A percentile compares a stretch with the other conserved stretches of the same genome.
Evolutionary conservation across 2,888 invertebrate species (phyloP).

Genomic region (Ypsolopha scabrella): DNA sequence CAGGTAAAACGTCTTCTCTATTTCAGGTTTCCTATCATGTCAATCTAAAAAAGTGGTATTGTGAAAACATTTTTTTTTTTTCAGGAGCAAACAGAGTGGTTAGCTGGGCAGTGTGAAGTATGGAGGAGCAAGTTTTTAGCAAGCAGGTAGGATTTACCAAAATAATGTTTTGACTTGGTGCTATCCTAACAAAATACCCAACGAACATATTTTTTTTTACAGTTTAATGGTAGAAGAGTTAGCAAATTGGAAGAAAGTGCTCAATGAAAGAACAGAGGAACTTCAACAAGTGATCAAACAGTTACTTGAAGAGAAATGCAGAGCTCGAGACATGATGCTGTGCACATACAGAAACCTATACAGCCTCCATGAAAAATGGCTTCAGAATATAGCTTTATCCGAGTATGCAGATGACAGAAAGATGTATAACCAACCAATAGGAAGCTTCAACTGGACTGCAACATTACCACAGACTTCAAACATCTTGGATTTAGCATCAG

Average conservation of each 20-base stretch:
- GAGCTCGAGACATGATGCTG: slow-evolving; percentile 72
- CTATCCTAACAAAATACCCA: neutral
- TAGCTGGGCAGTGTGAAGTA: slow-evolving; percentile 95
- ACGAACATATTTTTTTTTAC: slow-evolving; percentile 19
- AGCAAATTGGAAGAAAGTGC: slow-evolving; percentile 85
- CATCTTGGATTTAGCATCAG: slow-evolving; percentile 73
- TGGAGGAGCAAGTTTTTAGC: slow-evolving; percentile 98
- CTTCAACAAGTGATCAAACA: slow-evolving; percentile 77
- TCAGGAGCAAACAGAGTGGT: slow-evolving; percentile 89
- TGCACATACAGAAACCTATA: slow-evolving; percentile 74
- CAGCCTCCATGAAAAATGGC: slow-evolving; percentile 57
- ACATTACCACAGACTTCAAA: slow-evolving; percentile 67
- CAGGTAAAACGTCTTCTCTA: slow-evolving; percentile 68
- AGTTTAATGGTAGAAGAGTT: slow-evolving; percentile 95
- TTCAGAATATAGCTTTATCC: slow-evolving; percentile 53
- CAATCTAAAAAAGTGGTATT: too few species aligned
- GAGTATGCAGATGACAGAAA: slow-evolving; percentile 46
- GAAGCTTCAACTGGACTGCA: slow-evolving; percentile 61
- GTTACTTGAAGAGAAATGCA: slow-evolving; percentile 77
- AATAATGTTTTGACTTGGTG: neutral
- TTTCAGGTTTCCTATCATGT: neutral
- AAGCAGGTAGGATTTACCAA: slow-evolving; percentile 74
- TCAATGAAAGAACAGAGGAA: slow-evolving; percentile 78
- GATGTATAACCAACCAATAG: slow-evolving; percentile 49
- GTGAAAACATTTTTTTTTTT: slow-evolving; percentile 10